These are phyloP conservation scores for Chrysolina haemoptera DNA, from an alignment of 2,888 invertebrate species.

Conservation along the genomic window DNA sequence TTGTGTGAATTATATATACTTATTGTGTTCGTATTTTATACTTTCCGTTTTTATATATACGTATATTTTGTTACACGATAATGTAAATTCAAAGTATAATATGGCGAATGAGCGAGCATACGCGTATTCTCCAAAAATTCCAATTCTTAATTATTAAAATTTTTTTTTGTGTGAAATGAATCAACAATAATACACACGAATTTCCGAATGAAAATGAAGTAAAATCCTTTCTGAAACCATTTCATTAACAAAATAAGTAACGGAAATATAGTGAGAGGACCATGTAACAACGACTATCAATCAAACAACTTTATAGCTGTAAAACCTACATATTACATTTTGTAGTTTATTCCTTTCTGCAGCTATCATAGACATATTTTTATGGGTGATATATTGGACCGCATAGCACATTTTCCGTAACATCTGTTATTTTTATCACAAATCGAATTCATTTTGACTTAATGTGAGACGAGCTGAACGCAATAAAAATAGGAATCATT, in stretches of 20 bases:
- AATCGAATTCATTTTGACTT: not conserved
- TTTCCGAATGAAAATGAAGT: too few species aligned
- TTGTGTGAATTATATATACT: too few species aligned
- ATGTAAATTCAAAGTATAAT: too few species aligned
- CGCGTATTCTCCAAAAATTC: too few species aligned
- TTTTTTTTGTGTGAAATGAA: too few species aligned
- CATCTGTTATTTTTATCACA: constrained; percentile 1
- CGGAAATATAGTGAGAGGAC: not conserved
- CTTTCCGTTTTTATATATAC: too few species aligned
- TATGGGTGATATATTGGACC: not conserved
- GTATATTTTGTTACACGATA: too few species aligned
- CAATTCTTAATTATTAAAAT: too few species aligned
- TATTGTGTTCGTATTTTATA: too few species aligned
- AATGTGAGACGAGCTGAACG: not conserved
- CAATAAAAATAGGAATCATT: not conserved
- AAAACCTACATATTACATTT: constrained; percentile 16
- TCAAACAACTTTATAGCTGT: not conserved
- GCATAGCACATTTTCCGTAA: constrained; percentile 6
- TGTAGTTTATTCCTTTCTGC: not conserved
- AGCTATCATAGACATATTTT: not conserved
- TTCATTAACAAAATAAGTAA: not conserved
- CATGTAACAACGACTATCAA: not conserved
- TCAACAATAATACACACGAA: too few species aligned
- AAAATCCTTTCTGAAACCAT: too few species aligned
- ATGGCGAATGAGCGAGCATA: too few species aligned